Base-by-base conservation (phyloP, 2,113 vertebrate genomes). In the Megaptera novaeangliae region DNA sequence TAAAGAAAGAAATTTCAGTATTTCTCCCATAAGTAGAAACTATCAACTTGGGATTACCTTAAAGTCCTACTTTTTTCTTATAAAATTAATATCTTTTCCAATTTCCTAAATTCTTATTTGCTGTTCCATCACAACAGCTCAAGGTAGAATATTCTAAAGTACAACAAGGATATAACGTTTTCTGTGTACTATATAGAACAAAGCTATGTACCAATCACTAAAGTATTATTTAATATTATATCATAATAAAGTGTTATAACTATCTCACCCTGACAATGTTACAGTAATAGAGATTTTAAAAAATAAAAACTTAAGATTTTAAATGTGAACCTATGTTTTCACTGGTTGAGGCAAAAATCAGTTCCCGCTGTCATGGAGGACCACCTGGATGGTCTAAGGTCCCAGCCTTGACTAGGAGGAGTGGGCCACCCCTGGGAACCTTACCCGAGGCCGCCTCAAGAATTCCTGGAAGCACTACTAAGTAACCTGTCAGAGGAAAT, bases 31-130 rank as follows among this genome's bases (percentile, higher is more conserved):
- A 83, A 41, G 21, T 68, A 68, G 41, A 88, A 92, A n/a, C 46
- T 81, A 75, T 59, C 34, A 39, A 94, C 52, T 55, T 92, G 52
- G n/a, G 61, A 71, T 91, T 96, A 86, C 57, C n/a, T 85, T 77
- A 63, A 96, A 72, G 41, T 46, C 13, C 52, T 74, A 46, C 34
- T 11, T 78, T 90, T 85, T 78, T 8, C 78, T 86, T 91, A 75
- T 49, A 94, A 87, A 87, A 82, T 81, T 46, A 94, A 88, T 18
- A 84, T 55, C 78, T 94, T 75, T 52, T 88, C 59, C 31, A 55
- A 36, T 82, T 88, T 83, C 75, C 59, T 94, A 63, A 91, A 36
- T 94, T 96, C 9, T 75, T 95, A 88, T 68, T 84, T 84, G 41
- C 59, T 75, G 34, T 44, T 83, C 29, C 41, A 55, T 61, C 39